phyloP scores from a whole-genome alignment of 2,888 invertebrate species.

The Drosophila nigricruria region DNA sequence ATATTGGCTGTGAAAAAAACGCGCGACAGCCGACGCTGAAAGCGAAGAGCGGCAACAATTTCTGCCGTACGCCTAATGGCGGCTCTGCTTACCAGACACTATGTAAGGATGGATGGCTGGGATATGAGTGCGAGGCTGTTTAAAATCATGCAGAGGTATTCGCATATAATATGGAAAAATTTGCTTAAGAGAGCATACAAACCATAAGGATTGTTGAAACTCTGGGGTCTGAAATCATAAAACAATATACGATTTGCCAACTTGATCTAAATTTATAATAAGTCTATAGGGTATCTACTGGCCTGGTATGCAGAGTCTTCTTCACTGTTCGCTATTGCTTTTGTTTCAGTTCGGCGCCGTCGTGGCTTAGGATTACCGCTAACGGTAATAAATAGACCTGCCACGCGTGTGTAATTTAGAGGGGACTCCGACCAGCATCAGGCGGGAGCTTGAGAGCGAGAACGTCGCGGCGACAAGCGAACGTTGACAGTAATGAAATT shows the following conservation, averaged over 20 bases:
- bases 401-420: constrained; percentile 76
- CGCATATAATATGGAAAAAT: background rate
- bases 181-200: background rate
- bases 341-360: constrained; percentile 52
- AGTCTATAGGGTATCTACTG: constrained; percentile 39
- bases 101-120: constrained; percentile 6
- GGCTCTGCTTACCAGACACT: constrained; percentile 17
- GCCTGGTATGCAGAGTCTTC: background rate
- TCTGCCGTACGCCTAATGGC: constrained; percentile 32
- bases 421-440: constrained; percentile 35
- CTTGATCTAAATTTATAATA: too few relatives aligned
- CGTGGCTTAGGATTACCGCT: constrained; percentile 76
- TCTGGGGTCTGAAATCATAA: too few relatives aligned
- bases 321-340: constrained; percentile 53
- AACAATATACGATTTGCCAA: background rate
- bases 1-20: constrained; percentile 81
- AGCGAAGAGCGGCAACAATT: constrained; percentile 28
- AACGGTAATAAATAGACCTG: constrained; percentile 79
- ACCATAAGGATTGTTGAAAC: background rate
- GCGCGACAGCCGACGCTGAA: constrained; percentile 60
- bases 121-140: background rate
- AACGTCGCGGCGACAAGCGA: constrained; percentile 42
- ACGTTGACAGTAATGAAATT: constrained; percentile 82
- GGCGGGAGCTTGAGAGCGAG: constrained; percentile 5
- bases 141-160: background rate